These are phyloP conservation scores for Ceratosolen solmsi DNA, from an alignment of 1,140 invertebrate genomes.

Conservation along the genomic window DNA sequence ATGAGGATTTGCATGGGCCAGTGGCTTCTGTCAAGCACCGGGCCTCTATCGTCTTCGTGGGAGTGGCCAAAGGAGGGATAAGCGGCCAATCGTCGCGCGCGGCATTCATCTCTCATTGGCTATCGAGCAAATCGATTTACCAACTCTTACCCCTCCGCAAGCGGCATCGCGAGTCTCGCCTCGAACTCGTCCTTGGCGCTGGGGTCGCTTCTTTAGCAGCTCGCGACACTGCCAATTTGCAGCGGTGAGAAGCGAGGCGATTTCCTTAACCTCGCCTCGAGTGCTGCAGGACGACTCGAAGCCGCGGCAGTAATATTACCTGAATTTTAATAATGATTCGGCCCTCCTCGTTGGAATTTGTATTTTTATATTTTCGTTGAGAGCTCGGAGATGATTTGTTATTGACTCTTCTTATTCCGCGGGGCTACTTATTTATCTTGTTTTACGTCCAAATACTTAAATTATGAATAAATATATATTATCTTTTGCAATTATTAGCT, in stretches of 20 bases:
- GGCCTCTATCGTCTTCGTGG: slow-evolving; percentile 65
- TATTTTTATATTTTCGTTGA: too few relatives aligned
- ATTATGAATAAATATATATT: too few relatives aligned
- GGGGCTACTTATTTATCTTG: too few relatives aligned
- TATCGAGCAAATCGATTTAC: slow-evolving; percentile 71
- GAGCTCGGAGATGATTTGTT: too few relatives aligned
- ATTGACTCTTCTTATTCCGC: too few relatives aligned
- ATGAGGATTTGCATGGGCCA: not conserved
- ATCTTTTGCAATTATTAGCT: too few relatives aligned
- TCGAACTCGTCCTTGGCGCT: slow-evolving; percentile 63
- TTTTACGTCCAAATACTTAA: too few relatives aligned
- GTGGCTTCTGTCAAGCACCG: not conserved
- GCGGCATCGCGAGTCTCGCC: slow-evolving; percentile 51
- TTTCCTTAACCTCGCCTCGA: slow-evolving; percentile 37
- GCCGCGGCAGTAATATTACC: slow-evolving; percentile 23
- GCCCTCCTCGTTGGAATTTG: too few relatives aligned
- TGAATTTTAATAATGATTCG: too few relatives aligned
- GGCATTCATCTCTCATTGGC: slow-evolving; percentile 70
- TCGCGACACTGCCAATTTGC: slow-evolving; percentile 68
- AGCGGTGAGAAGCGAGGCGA: slow-evolving; percentile 52
- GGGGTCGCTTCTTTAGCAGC: slow-evolving; percentile 58
- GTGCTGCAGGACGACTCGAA: slow-evolving; percentile 28
- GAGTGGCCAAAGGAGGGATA: slow-evolving; percentile 62
- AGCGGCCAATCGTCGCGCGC: slow-evolving; percentile 66
- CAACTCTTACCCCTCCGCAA: slow-evolving; percentile 64